phyloP scores from a whole-genome alignment of 92 coral and sea anemone genomes.

The Epizoanthus stellaris region DNA sequence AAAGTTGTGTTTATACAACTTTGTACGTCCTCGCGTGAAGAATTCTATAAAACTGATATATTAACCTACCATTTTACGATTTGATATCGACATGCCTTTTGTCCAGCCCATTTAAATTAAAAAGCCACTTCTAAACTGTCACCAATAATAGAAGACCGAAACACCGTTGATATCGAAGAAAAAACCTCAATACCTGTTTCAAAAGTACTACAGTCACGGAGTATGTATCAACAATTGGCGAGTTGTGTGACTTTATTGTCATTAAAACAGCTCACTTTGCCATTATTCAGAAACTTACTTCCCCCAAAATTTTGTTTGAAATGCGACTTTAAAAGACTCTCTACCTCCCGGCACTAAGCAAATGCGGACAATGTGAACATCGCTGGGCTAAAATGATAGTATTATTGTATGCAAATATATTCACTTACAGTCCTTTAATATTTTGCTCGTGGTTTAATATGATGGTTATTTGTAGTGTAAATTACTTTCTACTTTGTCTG shows the following conservation, averaged over 20 bases:
- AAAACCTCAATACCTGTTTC: neutral
- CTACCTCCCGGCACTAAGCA: neutral
- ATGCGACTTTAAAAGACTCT: neutral
- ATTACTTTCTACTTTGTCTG: conserved; percentile 35
- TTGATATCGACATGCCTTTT: neutral
- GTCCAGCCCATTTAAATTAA: neutral
- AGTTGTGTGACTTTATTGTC: neutral
- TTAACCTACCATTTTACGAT: conserved; percentile 3
- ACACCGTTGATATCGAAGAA: neutral
- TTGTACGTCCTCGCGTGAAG: conserved; percentile 14
- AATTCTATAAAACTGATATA: neutral
- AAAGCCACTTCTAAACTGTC: conserved; percentile 20
- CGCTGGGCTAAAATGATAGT: neutral
- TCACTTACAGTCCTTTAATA: conserved; percentile 11
- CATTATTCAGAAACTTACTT: conserved; percentile 20
- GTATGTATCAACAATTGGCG: neutral
- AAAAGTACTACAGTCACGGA: conserved; percentile 17
- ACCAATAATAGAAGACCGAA: conserved; percentile 9
- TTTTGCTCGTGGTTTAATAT: conserved; percentile 45
- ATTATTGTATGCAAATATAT: conserved; percentile 34
- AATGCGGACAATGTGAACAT: neutral
- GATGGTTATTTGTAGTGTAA: conserved; percentile 43
- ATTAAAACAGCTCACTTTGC: neutral
- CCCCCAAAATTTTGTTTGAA: conserved; percentile 4
- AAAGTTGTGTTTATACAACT: conserved; percentile 18